Base-by-base conservation (phyloP, 2,797 vertebrate genomes). In the Tiaroga cobitis region DNA sequence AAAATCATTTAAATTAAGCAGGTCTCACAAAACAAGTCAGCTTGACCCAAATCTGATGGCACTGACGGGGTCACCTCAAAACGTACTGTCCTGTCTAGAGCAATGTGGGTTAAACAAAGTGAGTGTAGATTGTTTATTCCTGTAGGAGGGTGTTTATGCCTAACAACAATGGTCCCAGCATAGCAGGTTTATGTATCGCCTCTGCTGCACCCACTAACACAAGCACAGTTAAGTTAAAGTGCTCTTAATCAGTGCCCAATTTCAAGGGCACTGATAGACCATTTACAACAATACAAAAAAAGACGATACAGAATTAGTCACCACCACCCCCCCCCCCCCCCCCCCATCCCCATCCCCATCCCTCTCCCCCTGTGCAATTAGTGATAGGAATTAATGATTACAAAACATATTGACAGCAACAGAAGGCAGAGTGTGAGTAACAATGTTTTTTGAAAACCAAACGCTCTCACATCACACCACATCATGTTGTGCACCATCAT, bases 361-460 rank as follows among this genome's bases (percentile, higher is more conserved):
- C n/a, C n/a, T n/a, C 61, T 65, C 49, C 26, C 85, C 78, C 83
- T 87, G 90, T 90, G 90, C 89, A 90, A 89, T 89, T 87, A 89
- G 88, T 90, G 86, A 85, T 85, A 85, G 90, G 89, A 90, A 90
- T 90, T 76, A 87, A 86, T 82, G 87, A 88, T 87, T 88, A 87
- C 73, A 85, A 89, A 89, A 89, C 69, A 80, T 83, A 85, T 21
- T 24, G 51, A 87, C 54, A 81, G 82, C 82, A 87, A 88, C 75
- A 84, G 41, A 88, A 84, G 51, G 24, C 69, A 88, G 67, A 65
- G 49, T 21, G 80, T 65, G 77, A 88, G 81, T 87, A 69, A 90
- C 73, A 73, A 76, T 78, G 24, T 89, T 81, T 87, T 85, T 85
- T 85, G 32, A 87, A 87, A 85, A 86, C 81, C 86, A 89, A 86